Evolutionary conservation across 1,140 invertebrate species (phyloP).

Genomic region (Listronotus bonariensis): DNA sequence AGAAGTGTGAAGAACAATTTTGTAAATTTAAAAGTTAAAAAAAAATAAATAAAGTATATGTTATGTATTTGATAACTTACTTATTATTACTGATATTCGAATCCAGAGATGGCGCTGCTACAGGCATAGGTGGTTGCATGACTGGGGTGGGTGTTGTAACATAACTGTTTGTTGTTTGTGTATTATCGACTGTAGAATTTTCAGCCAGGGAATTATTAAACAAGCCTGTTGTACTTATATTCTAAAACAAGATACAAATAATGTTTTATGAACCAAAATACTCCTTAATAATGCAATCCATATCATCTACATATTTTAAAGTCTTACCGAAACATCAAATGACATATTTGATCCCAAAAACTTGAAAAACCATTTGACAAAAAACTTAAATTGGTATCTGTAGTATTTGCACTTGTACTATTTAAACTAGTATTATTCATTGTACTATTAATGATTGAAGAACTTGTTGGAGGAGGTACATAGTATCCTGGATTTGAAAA

Average conservation of each 20-base stretch:
- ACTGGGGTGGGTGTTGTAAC: constrained; percentile 43
- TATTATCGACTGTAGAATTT: constrained; percentile 7
- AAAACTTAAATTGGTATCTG: constrained; percentile 39
- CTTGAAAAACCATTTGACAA: constrained; percentile 53
- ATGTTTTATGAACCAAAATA: too few relatives aligned
- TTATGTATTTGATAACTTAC: constrained; percentile 3
- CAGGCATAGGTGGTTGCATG: constrained; percentile 28
- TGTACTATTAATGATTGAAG: constrained; percentile 8
- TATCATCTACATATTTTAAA: too few relatives aligned
- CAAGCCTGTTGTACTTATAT: constrained; percentile 28
- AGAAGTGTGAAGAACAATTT: too few relatives aligned
- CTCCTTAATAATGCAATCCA: too few relatives aligned
- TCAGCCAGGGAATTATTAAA: constrained; percentile 11
- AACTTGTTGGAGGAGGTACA: constrained; percentile 39
- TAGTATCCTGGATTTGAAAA: constrained; percentile 51
- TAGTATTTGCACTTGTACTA: constrained; percentile 29
- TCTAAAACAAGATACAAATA: constrained; percentile 6
- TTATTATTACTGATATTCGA: constrained; percentile 3
- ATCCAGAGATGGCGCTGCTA: constrained; percentile 20
- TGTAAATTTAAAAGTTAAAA: too few relatives aligned
- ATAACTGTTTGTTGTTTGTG: constrained; percentile 28
- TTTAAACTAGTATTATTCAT: constrained; percentile 8
- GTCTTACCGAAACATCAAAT: constrained; percentile 55
- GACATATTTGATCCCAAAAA: constrained; percentile 55
- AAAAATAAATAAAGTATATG: background rate